These are phyloP conservation scores for Psophia crepitans DNA, from an alignment of 2,113 vertebrate species.

Conservation along the genomic window DNA sequence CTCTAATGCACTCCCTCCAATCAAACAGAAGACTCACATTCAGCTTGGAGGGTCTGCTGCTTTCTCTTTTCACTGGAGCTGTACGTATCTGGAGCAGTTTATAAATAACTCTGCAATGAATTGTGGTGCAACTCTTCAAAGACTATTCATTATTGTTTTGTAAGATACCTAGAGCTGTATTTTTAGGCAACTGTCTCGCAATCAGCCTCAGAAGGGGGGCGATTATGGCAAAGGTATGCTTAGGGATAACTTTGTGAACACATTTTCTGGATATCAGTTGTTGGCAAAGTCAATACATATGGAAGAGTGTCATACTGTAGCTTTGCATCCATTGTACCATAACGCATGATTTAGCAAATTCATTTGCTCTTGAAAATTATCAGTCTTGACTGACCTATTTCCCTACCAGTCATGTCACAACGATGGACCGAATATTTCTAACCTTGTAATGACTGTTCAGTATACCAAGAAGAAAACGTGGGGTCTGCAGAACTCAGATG, in stretches of 20 bases:
- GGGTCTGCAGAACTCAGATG: neutral
- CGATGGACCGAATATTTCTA: neutral
- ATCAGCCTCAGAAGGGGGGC: neutral
- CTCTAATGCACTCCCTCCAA: neutral
- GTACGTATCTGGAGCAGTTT: neutral
- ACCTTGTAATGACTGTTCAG: neutral
- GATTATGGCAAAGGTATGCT: neutral
- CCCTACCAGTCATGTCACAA: neutral
- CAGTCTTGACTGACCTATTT: constrained; percentile 23
- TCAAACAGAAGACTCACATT: constrained; percentile 20
- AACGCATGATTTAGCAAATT: neutral
- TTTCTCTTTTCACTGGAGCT: neutral
- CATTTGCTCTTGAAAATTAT: neutral
- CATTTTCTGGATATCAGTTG: neutral
- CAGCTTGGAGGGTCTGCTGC: constrained; percentile 3
- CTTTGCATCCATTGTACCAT: neutral
- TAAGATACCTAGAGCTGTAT: neutral
- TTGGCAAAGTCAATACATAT: neutral
- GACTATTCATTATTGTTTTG: neutral
- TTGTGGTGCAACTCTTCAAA: constrained; percentile 24
- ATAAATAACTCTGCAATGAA: constrained; percentile 48
- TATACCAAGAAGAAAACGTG: neutral
- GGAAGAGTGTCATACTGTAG: neutral
- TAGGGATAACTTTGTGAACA: neutral
- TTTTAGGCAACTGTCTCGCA: constrained; percentile 4